These are phyloP conservation scores for Cheilosia soror DNA, from an alignment of 2,888 invertebrate genomes.

Conservation along the genomic window DNA sequence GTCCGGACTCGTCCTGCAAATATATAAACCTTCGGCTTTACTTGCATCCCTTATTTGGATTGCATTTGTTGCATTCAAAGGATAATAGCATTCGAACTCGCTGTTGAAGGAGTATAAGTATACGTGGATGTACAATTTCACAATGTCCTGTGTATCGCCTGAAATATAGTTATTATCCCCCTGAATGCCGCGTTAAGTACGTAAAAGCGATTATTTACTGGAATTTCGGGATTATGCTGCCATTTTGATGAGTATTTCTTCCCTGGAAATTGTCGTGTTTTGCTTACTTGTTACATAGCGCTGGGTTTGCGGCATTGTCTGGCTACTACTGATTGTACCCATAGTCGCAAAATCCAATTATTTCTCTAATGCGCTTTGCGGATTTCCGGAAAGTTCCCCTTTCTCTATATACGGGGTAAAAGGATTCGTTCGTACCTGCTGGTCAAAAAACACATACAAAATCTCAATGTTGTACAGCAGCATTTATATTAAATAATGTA, in stretches of 20 bases:
- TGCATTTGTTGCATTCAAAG: slow-evolving; percentile 49
- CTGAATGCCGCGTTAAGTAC: slow-evolving; percentile 58
- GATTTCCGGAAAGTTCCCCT: slow-evolving; percentile 40
- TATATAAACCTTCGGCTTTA: not conserved
- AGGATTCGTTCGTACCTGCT: slow-evolving; percentile 17
- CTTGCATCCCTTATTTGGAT: slow-evolving; percentile 56
- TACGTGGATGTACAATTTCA: not conserved
- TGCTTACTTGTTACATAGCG: not conserved
- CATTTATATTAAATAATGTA: slow-evolving; percentile 11
- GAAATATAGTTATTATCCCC: slow-evolving; percentile 45
- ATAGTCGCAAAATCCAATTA: slow-evolving; percentile 58
- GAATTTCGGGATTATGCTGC: slow-evolving; percentile 60
- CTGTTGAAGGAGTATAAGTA: slow-evolving; percentile 7
- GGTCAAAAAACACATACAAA: not conserved
- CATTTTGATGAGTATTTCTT: slow-evolving; percentile 27
- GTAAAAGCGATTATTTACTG: slow-evolving; percentile 68
- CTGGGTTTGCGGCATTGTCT: slow-evolving; percentile 12
- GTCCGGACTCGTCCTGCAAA: slow-evolving; percentile 4
- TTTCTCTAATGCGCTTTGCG: slow-evolving; percentile 56
- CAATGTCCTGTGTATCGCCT: slow-evolving; percentile 20
- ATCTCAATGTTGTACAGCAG: slow-evolving; percentile 5
- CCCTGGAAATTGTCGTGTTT: not conserved
- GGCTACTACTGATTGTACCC: slow-evolving; percentile 37
- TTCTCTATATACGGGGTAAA: not conserved
- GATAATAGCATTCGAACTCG: slow-evolving; percentile 27